A percentile compares a stretch with the other conserved stretches of the same genome.
Conservation (phyloP, 2,113 vertebrate genomes). For the Odocoileus hemionus region DNA sequence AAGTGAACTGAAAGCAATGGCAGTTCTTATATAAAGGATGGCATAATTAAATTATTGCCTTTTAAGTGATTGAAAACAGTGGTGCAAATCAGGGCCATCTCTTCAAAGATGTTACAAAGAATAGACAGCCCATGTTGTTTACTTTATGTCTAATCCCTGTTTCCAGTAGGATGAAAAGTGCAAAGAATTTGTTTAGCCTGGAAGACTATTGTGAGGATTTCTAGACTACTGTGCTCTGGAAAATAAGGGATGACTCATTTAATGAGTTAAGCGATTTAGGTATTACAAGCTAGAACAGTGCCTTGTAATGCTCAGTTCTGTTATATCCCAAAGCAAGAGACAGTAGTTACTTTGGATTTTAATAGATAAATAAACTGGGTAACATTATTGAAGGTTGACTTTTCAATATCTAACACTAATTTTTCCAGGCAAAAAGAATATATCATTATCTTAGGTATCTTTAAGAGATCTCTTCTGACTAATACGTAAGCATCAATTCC, state of each 20-base stretch:
- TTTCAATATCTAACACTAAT: neutral
- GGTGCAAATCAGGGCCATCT: constrained; percentile 79
- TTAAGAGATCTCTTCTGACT: neutral
- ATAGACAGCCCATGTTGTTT: constrained; percentile 76
- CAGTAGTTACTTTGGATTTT: neutral
- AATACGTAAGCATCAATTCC: neutral
- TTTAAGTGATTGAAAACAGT: constrained; percentile 87
- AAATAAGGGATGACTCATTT: neutral
- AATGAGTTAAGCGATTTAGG: neutral
- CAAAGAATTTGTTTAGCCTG: constrained; percentile 51
- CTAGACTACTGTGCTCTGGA: neutral
- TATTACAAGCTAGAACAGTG: neutral
- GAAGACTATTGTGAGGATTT: neutral
- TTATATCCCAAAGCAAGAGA: neutral
- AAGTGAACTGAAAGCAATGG: constrained; percentile 82
- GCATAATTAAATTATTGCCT: constrained; percentile 83
- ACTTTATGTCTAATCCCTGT: constrained; percentile 65
- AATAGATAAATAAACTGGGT: neutral
- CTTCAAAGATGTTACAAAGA: constrained; percentile 76
- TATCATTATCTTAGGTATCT: neutral
- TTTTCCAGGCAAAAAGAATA: neutral
- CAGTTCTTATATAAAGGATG: constrained; percentile 75
- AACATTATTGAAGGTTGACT: neutral
- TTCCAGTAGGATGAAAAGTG: constrained; percentile 65
- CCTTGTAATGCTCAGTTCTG: neutral